phyloP scores from a whole-genome alignment of 2,888 invertebrate genomes.

The Glaucopsyche alexis region DNA sequence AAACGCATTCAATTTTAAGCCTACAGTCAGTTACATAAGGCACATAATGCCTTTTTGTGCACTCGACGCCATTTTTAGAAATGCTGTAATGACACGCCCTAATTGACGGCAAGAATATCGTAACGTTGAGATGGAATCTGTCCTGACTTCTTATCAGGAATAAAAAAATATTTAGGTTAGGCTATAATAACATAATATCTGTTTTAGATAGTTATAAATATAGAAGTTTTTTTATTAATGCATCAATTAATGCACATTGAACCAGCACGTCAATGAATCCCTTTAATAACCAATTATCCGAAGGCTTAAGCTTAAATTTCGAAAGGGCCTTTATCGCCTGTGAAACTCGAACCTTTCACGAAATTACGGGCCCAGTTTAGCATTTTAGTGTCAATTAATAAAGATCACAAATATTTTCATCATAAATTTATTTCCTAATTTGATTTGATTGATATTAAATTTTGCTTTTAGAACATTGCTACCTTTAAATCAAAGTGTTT shows the following conservation, averaged over 20 bases:
- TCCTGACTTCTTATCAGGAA: not conserved
- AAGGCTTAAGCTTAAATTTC: conserved; percentile 26
- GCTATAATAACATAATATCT: not conserved
- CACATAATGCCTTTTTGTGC: not conserved
- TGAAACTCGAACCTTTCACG: conserved; percentile 25
- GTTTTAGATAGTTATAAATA: too few species aligned
- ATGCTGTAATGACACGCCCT: conserved; percentile 1
- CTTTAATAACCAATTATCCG: conserved; percentile 30
- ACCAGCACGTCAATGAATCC: not conserved
- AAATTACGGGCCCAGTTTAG: conserved; percentile 9
- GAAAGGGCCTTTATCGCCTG: conserved; percentile 23
- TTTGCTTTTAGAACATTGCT: not conserved
- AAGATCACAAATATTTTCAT: conserved; percentile 20
- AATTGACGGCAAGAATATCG: conserved; percentile 16
- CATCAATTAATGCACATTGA: not conserved
- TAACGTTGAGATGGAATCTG: not conserved
- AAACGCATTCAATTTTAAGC: not conserved
- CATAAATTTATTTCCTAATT: conserved; percentile 18
- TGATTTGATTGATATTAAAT: not conserved
- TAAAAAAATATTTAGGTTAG: not conserved
- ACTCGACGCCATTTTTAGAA: not conserved
- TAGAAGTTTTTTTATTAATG: too few species aligned
- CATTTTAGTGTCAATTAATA: conserved; percentile 7
- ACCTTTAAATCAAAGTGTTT: not conserved
- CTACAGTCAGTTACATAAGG: not conserved